Base-by-base conservation (phyloP, 2,888 invertebrate genomes). In the Cephalotes varians region DNA sequence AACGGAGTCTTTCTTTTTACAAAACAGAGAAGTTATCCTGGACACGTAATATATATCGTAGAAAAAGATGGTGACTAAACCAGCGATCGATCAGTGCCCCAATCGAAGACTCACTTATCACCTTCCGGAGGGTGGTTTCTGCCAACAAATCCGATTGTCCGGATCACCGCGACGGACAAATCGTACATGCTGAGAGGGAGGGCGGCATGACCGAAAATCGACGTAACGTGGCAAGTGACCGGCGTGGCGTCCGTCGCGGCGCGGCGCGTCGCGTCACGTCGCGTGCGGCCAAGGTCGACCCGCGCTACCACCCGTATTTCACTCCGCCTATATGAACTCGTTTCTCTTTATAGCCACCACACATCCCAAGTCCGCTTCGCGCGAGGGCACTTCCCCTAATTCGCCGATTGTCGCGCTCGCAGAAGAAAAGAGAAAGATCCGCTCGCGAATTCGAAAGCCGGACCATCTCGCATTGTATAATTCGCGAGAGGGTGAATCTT, bases 201-300 rank as follows among this genome's bases (percentile, higher is more conserved):
- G 83, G 3, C 25, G 25, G 81, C 74, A 74, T 25, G 76, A 82
- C 86, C 88, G 81, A 91, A 92, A 92, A 92, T 91, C 86, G 90
- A 90, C 90, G 73, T 85, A 88, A 85, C 72, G 67, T 84, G 85
- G 85, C 85, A 80, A 85, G 84, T 91, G 93, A 91, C 91, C 91
- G 89, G 87, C 79, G 83, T 81, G 79, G 74, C 84, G 87, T 88
- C 87, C 84, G 87, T 88, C 87, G 86, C 69, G 77, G 40, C 69
- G 69, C 69, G 56, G 37, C 71, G 84, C 90, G 87, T 93, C 93
- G 93, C 93, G 94, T 92, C 73, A 47, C 90, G 87, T 93, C 93
- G 93, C 93, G 94, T 93, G 94, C 92, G 93, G 92, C 93, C 94
- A 94, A 94, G 94, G 94, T 93, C 93, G 88, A 90, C 84, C 85